Base-by-base conservation (phyloP, 2,888 invertebrate species). In the Apamea monoglypha region DNA sequence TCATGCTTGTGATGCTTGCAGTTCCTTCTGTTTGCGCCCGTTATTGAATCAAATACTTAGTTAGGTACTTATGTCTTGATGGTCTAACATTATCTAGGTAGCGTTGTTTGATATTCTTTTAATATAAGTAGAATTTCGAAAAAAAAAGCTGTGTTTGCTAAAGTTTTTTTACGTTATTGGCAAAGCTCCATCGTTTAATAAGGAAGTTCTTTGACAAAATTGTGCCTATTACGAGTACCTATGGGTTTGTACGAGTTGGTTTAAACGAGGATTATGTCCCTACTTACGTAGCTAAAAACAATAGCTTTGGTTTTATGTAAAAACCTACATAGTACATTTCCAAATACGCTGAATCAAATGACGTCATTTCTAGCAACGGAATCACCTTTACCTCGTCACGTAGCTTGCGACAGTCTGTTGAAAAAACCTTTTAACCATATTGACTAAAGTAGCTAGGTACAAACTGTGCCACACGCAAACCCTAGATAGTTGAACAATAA, bases 391-490 rank as follows among this genome's bases (percentile, higher is more conserved):
- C 67, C 63, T 68, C 44, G 71, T 75, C 71, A 79, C 74, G 61
- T 71, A 61, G 44, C 83, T 63, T 56, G 47, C 29, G 40, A 2
- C 69, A 69, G 59, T 56, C 56, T 36, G 44, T 66, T 83, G 50
- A 66, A 83, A 66, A 73, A 61, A 53, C 74, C 44, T 68, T 50
- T 36, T 16, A 72, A 68, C 50, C 16, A 83, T 77, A 83, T 70
- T 71, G 56, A 66, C 16, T 77, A 21, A 77, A 64, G 64, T 50
- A 21, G 18, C 64, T 64, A 44, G 6, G 21, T 32, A 44, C 8
- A 25, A 80, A 82, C 64, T 72, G 36, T 82, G 79, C 72, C 53
- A 32, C 84, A 69, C 73, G 81, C 83, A 56, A 85, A 50, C 72
- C 40, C 61, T 66, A 68, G n/a, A 59, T 56, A 70, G 64, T 85